These are phyloP conservation scores for Nomada fucata DNA, from an alignment of 2,888 invertebrate genomes.

Conservation along the genomic window DNA sequence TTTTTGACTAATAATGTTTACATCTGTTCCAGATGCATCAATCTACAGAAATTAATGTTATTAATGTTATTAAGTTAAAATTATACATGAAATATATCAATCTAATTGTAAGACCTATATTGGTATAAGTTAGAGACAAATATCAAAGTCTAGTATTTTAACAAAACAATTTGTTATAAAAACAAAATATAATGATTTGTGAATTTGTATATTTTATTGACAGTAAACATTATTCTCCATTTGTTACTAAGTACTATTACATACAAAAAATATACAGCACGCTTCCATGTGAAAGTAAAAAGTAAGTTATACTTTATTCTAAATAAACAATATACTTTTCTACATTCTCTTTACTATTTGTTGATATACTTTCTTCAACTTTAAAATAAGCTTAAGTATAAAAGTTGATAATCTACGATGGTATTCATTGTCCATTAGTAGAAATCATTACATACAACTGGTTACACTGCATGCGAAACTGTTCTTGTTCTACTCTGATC, in stretches of 20 bases:
- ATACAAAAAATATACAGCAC: neutral
- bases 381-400: neutral
- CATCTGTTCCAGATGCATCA: no score
- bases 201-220: neutral
- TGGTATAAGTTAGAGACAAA: neutral
- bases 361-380: neutral
- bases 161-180: neutral
- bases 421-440: conserved; percentile 3
- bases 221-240: neutral
- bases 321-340: neutral
- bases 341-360: conserved; percentile 2
- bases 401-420: neutral
- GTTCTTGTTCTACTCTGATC: conserved; percentile 68
- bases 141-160: neutral
- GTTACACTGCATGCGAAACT: conserved; percentile 20
- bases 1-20: neutral
- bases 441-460: conserved; percentile 18
- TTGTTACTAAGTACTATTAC: neutral
- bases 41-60: no score
- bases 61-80: no score
- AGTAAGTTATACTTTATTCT: neutral
- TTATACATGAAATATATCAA: no score
- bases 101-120: neutral
- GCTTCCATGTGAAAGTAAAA: neutral
- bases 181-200: neutral